Base-by-base conservation (phyloP, 1,140 invertebrate genomes). In the Diorhabda carinulata region DNA sequence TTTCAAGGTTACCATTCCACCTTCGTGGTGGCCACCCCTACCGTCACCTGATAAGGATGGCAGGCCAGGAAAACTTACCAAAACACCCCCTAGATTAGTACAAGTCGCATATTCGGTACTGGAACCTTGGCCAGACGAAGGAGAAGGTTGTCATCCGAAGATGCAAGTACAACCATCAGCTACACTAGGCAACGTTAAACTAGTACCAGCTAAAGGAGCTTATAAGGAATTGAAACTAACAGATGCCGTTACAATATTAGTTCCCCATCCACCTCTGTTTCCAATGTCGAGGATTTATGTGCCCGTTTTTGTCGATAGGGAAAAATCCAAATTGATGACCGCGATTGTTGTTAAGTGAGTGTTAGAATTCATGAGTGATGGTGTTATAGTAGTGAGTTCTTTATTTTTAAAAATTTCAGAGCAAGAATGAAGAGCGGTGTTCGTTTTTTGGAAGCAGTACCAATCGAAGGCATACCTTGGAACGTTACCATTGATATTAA, bases 241-340 rank as follows among this genome's bases (percentile, higher is more conserved):
- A 70, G 91, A 94, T 52, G 87, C 88, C 42, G 83, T 95, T 0
- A 89, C 90, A 0, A 87, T 96, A n/a, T 81, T 95, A n/a, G 83
- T 95, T n/a, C 93, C 94, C 1, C 90, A 95, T 77, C 89, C 90
- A 43, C 90, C 92, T 0, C 82, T 96, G 3, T 95, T 95, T 82
- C 94, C 94, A 2, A 88, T 92, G 73, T 94, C 93, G n/a, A 88
- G 91, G 72, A 83, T 96, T 57, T 92, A 95, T 81, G 86, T 95
- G 2, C 92, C 94, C 2, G 93, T 93, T 2, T 93, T 93, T 77
- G 84, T 95, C n/a, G 89, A 92, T 58, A 85, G 87, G 44, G 85
- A 87, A 72, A 77, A 84, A 68, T 84, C 86, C 67, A 84, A 87
- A 75, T 74, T 86, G 8, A 85, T 95, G 66, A 87, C 91, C 59